These are phyloP conservation scores for Oplegnathus fasciatus DNA, from an alignment of 2,113 vertebrate species.

Conservation along the genomic window DNA sequence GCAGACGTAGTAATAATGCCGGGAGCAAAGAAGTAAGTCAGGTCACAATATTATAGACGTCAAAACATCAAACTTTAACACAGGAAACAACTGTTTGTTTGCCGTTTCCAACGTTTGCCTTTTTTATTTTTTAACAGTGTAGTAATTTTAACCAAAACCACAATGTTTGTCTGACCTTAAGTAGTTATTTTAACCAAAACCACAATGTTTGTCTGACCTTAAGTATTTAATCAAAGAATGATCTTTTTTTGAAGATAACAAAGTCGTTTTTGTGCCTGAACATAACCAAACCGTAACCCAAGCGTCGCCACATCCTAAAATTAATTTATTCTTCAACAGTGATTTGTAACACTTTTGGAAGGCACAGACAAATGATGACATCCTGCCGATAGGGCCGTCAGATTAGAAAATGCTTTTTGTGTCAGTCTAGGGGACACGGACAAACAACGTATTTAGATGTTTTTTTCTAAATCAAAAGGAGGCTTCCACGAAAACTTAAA, in stretches of 20 bases:
- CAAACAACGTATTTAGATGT: not conserved
- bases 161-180: too few species aligned
- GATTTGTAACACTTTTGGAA: not conserved
- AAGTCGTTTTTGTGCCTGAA: not conserved
- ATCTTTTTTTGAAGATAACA: too few species aligned
- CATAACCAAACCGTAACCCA: not conserved
- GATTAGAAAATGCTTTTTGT: not conserved
- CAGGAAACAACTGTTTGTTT: not conserved
- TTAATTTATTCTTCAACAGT: not conserved
- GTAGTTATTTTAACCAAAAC: too few species aligned
- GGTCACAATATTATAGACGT: not conserved
- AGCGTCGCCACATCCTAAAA: not conserved
- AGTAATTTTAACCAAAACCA: not conserved
- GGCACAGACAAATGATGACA: not conserved
- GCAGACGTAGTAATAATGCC: not conserved
- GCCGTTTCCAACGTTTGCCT: too few species aligned
- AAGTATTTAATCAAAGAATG: too few species aligned
- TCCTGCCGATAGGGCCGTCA: not conserved
- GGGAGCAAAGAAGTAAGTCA: not conserved
- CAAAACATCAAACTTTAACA: not conserved
- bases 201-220: too few species aligned
- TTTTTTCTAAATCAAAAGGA: not conserved
- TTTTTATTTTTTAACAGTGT: not conserved
- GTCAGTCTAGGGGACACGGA: not conserved
- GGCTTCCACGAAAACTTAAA: not conserved